Base-by-base conservation (phyloP, 35 echinoderm and acorn worm species). In the Holothuria glaberrima region DNA sequence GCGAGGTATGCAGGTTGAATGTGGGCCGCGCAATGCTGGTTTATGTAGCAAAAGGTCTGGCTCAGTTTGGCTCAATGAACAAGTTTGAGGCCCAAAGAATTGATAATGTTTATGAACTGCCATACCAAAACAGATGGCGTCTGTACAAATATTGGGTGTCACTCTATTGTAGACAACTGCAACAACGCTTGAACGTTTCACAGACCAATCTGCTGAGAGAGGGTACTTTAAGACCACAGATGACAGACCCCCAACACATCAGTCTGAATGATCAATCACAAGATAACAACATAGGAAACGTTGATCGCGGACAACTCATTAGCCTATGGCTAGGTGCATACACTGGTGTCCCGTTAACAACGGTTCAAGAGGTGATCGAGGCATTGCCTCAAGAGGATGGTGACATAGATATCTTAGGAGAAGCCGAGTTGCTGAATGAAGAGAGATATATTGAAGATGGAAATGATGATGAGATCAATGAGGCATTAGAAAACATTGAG, bases 71-170 rank as follows among this genome's bases (percentile, higher is more conserved):
- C 33, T 54, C 80, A 9, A 84, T 84, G 52, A 84, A 34, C 19
- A 24, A 16, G 19, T 48, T 86, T 45, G 90, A 91, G 41, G 90
- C 82, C 16, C 54, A 86, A 14, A 71, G 52, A 24, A 34, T 91
- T 2, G 12, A 33, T 35, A 88, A 83, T 22, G 32, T 94, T 24
- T 80, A 89, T 59, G 10, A 77, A 7, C 89, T 94, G 28, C 2
- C 48, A 19, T 19, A 80, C 12, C 13, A 41, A 19, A 83, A 94
- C 30, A 76, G 89, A 17, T 94, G 93, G 93, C 81, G 89, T 24
- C 62, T 94, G 22, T 94, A 94, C 81, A 58, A 90, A 68, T 87
- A 81, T 72, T 94, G 93, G 93, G 28, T 82, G 46, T 61, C 80
- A 7, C 59, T 84, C 25, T 84, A 84, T 36, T 71, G 77, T 31